Conservation (phyloP, 2,888 invertebrate species). For the Drosophila limbata region DNA sequence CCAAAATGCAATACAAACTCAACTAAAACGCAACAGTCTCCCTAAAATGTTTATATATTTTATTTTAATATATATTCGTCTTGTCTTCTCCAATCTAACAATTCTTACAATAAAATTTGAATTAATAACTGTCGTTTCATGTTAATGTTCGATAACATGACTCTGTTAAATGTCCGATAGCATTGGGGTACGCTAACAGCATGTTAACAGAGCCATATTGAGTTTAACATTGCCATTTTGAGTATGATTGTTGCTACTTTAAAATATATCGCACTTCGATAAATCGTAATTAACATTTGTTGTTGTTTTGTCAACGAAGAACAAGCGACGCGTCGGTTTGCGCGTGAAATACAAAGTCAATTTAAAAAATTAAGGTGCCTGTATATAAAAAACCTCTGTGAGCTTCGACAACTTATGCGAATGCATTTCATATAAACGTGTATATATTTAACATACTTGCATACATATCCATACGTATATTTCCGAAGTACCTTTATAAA, state of each 20-base stretch:
- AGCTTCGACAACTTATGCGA: constrained; percentile 6
- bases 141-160: constrained; percentile 10
- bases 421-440: constrained; percentile 9
- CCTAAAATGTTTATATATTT: background rate
- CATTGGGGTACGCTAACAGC: constrained; percentile 14
- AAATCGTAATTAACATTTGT: constrained; percentile 37
- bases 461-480: constrained; percentile 6
- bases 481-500: constrained; percentile 1
- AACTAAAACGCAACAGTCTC: constrained; percentile 1
- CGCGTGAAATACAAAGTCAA: constrained; percentile 37
- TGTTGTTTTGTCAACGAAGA: constrained; percentile 46
- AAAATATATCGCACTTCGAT: constrained; percentile 40
- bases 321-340: constrained; percentile 41
- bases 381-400: constrained; percentile 12
- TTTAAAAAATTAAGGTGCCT: constrained; percentile 21
- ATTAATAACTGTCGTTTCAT: constrained; percentile 16
- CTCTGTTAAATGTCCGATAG: constrained; percentile 7
- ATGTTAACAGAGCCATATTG: constrained; percentile 33
- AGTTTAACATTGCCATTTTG: constrained; percentile 42
- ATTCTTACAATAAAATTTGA: constrained; percentile 24
- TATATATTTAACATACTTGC: constrained; percentile 11
- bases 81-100: background rate
- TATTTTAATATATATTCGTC: background rate
- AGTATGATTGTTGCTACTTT: constrained; percentile 19
- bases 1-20: constrained; percentile 9